phyloP scores from a whole-genome alignment of 2,888 invertebrate species.

The Neoascia interrupta region DNA sequence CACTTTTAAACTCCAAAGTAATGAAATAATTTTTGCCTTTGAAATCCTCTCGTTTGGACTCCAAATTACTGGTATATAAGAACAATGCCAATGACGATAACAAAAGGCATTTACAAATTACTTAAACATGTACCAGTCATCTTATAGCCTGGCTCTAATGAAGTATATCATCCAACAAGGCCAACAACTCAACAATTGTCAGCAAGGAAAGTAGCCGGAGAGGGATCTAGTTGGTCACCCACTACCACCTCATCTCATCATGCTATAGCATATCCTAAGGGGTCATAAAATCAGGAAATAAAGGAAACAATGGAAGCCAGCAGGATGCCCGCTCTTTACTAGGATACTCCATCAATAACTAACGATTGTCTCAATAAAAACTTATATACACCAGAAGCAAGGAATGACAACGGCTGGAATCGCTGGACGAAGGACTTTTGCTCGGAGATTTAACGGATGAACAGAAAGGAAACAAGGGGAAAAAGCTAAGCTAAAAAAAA shows the following conservation, averaged over 20 bases:
- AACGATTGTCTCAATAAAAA: conserved; percentile 65
- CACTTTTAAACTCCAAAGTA: conserved; percentile 41
- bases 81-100: conserved; percentile 14
- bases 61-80: background rate
- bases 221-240: conserved; percentile 6
- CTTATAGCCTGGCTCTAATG: conserved; percentile 25
- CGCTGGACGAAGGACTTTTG: conserved; percentile 30
- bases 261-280: conserved; percentile 21
- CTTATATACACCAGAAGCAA: conserved; percentile 4
- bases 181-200: conserved; percentile 32
- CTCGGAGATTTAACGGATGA: conserved; percentile 50
- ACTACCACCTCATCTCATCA: conserved; percentile 18
- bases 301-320: conserved; percentile 53
- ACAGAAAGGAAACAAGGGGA: conserved; percentile 3
- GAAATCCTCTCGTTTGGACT: conserved; percentile 18
- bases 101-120: conserved; percentile 45
- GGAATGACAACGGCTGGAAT: conserved; percentile 18
- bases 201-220: background rate
- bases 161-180: conserved; percentile 39
- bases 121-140: conserved; percentile 40
- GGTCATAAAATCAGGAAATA: conserved; percentile 57
- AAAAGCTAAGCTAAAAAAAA: conserved; percentile 14
- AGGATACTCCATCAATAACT: conserved; percentile 58
- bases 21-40: conserved; percentile 43
- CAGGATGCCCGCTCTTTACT: conserved; percentile 47